Evolutionary conservation across 2,797 vertebrate genomes (phyloP).

Genomic region (Dallia pectoralis): DNA sequence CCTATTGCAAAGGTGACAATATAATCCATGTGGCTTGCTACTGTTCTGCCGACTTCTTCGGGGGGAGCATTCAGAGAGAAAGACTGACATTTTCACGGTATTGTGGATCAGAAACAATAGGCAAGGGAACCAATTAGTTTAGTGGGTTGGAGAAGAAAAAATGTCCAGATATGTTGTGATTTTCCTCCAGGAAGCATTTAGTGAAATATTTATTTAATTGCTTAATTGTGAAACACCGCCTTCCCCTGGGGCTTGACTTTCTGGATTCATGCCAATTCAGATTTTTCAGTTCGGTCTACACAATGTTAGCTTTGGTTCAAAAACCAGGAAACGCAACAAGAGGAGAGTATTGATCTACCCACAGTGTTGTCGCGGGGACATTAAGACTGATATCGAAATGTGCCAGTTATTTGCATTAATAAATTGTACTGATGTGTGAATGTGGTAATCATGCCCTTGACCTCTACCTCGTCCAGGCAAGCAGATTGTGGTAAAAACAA

Average conservation of each 20-base stretch:
- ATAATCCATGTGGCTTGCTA: conserved; percentile 7
- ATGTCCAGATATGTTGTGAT: conserved; percentile 55
- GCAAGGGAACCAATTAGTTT: conserved; percentile 67
- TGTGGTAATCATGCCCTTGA: too few species aligned
- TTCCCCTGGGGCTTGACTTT: conserved; percentile 62
- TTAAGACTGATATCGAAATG: conserved; percentile 44
- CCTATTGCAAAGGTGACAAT: conserved; percentile 38
- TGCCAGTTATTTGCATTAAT: too few species aligned
- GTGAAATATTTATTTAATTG: conserved; percentile 68
- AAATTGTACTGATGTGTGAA: too few species aligned
- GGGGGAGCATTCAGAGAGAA: conserved; percentile 35
- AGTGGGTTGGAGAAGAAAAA: conserved; percentile 46
- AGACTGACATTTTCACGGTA: conserved; percentile 29
- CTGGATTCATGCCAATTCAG: conserved; percentile 68
- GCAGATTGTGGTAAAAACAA: too few species aligned
- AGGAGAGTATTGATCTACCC: conserved; percentile 36
- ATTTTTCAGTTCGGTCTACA: conserved; percentile 60
- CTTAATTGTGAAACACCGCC: conserved; percentile 63
- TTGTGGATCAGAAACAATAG: conserved; percentile 64
- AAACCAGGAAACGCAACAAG: conserved; percentile 47
- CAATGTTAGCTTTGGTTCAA: conserved; percentile 40
- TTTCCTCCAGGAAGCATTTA: conserved; percentile 69
- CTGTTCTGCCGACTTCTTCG: conserved; percentile 25
- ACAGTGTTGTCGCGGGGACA: conserved; percentile 45
- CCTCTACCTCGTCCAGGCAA: too few species aligned